Conservation (phyloP, 2,797 vertebrate genomes). For the Cephalopachus bancanus region DNA sequence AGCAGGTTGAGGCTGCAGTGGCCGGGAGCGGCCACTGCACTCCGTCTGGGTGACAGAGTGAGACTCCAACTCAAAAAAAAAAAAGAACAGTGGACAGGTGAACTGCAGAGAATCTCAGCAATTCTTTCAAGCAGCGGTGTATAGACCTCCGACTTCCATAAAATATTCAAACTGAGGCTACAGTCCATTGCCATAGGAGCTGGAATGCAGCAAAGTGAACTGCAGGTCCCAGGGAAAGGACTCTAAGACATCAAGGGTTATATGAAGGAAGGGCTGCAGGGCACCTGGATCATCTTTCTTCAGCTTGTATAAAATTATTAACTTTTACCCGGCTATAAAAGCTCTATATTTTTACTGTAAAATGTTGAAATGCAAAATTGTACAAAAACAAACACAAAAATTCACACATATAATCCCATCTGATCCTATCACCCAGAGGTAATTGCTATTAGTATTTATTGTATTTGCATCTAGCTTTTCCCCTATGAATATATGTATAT, state of each 20-base stretch:
- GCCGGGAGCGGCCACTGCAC: too few relatives aligned
- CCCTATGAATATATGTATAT: not conserved
- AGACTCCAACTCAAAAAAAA: too few relatives aligned
- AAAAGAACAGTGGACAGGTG: not conserved
- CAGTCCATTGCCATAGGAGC: accelerated
- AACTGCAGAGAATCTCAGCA: not conserved
- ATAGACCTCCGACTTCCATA: not conserved
- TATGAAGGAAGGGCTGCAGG: not conserved
- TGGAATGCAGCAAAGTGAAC: not conserved
- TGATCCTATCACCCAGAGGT: not conserved
- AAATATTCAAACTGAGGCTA: not conserved
- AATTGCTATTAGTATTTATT: not conserved
- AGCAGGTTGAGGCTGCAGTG: too few relatives aligned
- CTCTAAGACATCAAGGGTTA: not conserved
- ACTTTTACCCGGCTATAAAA: not conserved
- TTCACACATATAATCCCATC: not conserved
- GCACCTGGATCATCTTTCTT: not conserved
- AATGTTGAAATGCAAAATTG: slow-evolving; percentile 9
- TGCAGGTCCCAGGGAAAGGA: not conserved
- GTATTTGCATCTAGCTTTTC: not conserved
- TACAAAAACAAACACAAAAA: slow-evolving; percentile 14
- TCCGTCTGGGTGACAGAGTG: too few relatives aligned
- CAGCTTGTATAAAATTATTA: not conserved
- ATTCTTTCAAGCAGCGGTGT: not conserved
- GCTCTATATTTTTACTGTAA: not conserved